Evolutionary conservation across 2,888 invertebrate genomes (phyloP), one percentile per base, ranked within the genome.

Genomic region (Ochropacha duplaris): DNA sequence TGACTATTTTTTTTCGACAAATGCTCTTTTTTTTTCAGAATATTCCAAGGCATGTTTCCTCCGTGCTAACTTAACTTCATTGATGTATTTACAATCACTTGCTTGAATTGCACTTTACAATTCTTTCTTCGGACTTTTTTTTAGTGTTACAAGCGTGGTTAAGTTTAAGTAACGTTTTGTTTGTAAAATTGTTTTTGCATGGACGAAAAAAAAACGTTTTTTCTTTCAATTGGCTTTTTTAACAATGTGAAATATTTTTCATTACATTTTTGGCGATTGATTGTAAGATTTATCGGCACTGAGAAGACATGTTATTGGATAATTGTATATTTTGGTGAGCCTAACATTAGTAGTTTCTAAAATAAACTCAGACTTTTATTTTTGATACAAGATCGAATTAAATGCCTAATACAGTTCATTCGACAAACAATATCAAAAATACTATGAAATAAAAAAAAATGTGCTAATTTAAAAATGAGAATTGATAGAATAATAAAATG

Each of bases 31-130:
- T n/a, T 60, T 70, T 75, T 67, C 66, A 54, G 51, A 61, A 63
- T 62, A 58, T 72, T 76, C 77, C 74, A 71, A 82, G 82, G 91
- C 90, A 90, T 90, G 89, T 88, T 86, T 87, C 87, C 86, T 87
- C 82, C 66, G 71, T 81, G 80, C 77, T 76, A 75, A 44, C 31
- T 31, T 26, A 26, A 50, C 62, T 52, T 67, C 64, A 73, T 74
- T 67, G 67, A 64, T 77, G 74, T 79, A 78, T 78, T 78, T 86
- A 83, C 81, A 80, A 81, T 79, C 80, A 83, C 83, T 86, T 76
- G 86, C 85, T 87, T 87, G 56, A 71, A 67, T 64, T 67, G 81
- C 82, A 78, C 80, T 72, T 52, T 58, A 51, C 54, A 39, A 56
- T 26, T 57, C 51, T 56, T 55, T 54, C 64, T 68, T 69, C 67